Conservation (phyloP, 2,888 invertebrate species). For the Eupithecia vulgata region DNA sequence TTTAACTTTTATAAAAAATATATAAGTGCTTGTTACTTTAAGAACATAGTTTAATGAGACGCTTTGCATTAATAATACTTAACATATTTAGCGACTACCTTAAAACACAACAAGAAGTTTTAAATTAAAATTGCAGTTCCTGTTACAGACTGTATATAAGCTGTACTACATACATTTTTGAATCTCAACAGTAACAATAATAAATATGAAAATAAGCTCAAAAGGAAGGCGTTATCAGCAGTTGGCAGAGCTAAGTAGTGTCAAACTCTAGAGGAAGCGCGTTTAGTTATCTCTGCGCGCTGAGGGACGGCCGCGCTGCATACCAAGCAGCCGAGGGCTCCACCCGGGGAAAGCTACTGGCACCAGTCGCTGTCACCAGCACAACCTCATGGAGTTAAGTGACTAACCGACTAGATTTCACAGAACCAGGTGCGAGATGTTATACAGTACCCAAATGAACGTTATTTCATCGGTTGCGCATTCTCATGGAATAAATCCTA, state of each 20-base stretch:
- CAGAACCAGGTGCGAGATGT: neutral
- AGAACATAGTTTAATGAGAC: conserved; percentile 38
- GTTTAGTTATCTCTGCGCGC: conserved; percentile 36
- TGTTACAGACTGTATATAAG: neutral
- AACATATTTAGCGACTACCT: conserved; percentile 19
- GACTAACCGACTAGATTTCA: neutral
- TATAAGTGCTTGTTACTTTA: conserved; percentile 43
- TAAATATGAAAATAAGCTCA: conserved; percentile 21
- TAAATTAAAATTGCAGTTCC: neutral
- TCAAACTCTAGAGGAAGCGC: conserved; percentile 25
- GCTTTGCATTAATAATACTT: conserved; percentile 18
- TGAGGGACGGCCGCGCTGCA: conserved; percentile 34
- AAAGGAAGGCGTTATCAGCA: conserved; percentile 28
- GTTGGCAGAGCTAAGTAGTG: conserved; percentile 28
- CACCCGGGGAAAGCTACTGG: conserved; percentile 20
- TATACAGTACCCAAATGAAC: neutral
- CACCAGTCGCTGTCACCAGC: neutral
- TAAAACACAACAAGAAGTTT: neutral
- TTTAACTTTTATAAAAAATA: conserved; percentile 76
- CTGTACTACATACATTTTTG: too few relatives aligned
- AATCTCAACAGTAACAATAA: conserved; percentile 13
- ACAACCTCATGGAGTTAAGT: neutral
- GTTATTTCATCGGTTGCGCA: neutral
- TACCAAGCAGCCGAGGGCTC: conserved; percentile 15
- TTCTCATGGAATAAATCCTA: too few relatives aligned